A percentile compares a stretch with the other conserved stretches of the same genome.
These are phyloP conservation scores for Salvelinus fontinalis DNA, from an alignment of 2,113 vertebrate genomes.

Conservation along the genomic window DNA sequence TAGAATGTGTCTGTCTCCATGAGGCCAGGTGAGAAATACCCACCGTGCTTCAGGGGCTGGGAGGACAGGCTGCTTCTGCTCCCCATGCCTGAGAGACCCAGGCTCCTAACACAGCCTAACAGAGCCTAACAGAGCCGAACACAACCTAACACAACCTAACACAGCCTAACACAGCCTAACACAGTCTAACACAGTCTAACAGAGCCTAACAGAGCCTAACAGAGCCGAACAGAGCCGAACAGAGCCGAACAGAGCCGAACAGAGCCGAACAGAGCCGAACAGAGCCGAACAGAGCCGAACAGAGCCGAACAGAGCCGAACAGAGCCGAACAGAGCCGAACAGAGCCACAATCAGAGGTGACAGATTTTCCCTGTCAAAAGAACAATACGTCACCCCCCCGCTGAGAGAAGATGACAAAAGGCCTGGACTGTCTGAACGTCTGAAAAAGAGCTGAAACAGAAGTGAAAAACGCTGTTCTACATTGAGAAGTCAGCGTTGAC, in stretches of 20 bases:
- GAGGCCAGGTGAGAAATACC: slow-evolving; percentile 15
- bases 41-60: slow-evolving; percentile 16
- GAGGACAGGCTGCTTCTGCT: slow-evolving; percentile 2
- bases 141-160: no score
- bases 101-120: not conserved
- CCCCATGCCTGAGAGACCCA: not conserved
- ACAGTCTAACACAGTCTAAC: no score
- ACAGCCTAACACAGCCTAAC: no score
- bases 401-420: not conserved
- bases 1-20: slow-evolving; percentile 5
- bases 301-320: no score
- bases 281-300: no score
- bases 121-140: not conserved
- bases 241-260: no score
- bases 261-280: no score
- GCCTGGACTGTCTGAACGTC: not conserved
- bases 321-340: slow-evolving; percentile 2
- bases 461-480: not conserved
- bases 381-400: slow-evolving; percentile 8
- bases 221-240: no score
- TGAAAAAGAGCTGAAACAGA: slow-evolving; percentile 7
- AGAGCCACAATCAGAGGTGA: not conserved
- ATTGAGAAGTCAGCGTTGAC: slow-evolving; percentile 1
- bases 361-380: not conserved
- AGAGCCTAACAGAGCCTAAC: not conserved